Base-by-base conservation (phyloP, 2,113 vertebrate genomes). In the Scopus umbretta region DNA sequence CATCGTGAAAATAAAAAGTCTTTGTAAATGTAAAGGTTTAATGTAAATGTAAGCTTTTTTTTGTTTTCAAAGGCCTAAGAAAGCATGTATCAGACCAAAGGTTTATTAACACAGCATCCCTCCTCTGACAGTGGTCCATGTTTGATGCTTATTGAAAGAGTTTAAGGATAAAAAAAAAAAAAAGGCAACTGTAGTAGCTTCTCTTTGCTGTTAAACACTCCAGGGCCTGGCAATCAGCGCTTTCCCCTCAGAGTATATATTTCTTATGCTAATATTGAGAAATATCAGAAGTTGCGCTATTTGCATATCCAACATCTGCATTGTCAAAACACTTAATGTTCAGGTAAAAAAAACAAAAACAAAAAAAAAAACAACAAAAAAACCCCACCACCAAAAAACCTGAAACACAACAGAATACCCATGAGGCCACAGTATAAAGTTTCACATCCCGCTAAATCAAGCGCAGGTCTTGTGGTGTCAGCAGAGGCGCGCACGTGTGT, bases 401-500 rank as follows among this genome's bases (percentile, higher is more conserved):
- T 11, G 11, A 23, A 70, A 13, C 42, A 42, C 49, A 63, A 6
- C 7, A 21, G 78, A 76, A 81, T 9, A 62, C n/a, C 22, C 53
- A 27, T 3, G 55, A 78, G 38, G 42, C n/a, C 67, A 23, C 23
- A 43, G 34, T 6, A 32, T 47, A 49, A 23, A 8, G 7, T 26
- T 63, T 43, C 53, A 27, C 26, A 73, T 12, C 17, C 32, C 49
- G 34, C 40, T 56, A 67, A 55, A 68, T 50, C 42, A 36, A 72
- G 52, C 10, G 16, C 53, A 49, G 29, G 42, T 20, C 86, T 14
- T 27, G 13, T 13, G 83, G 43, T 49, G 61, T 62, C 72, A 86
- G 29, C 16, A 4, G n/a, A n/a, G n/a, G n/a, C 2, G 0, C 1
- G 7, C 4, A 13, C 6, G 53, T 9, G 21, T 20, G 30, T 23